These are phyloP conservation scores for Phlogophora meticulosa DNA, from an alignment of 2,888 invertebrate species.

Conservation along the genomic window DNA sequence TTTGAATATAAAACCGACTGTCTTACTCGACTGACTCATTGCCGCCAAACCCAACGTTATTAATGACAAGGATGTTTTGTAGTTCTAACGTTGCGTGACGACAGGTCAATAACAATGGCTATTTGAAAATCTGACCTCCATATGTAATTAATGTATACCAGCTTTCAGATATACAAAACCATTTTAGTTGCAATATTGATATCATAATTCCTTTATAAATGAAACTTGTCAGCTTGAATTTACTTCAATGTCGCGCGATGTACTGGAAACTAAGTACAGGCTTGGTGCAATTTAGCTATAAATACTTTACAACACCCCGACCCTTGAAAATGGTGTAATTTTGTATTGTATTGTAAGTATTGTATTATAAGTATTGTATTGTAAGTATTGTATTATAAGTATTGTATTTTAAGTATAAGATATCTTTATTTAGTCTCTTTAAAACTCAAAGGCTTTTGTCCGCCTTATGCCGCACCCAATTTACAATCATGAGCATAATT, in stretches of 20 bases:
- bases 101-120: not conserved
- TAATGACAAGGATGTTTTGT: slow-evolving; percentile 39
- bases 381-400: no score
- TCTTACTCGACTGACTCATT: slow-evolving; percentile 60
- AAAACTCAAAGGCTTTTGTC: no score
- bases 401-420: no score
- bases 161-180: no score
- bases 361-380: no score
- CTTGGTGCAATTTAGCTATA: not conserved
- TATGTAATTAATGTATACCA: not conserved
- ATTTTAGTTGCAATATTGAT: not conserved
- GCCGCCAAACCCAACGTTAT: slow-evolving; percentile 42
- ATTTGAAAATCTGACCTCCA: not conserved
- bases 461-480: no score
- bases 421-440: no score
- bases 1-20: slow-evolving; percentile 54
- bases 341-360: no score
- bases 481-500: no score
- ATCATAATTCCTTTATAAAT: not conserved
- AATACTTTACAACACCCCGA: no score
- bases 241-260: not conserved
- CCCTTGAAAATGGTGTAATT: no score
- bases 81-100: not conserved
- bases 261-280: slow-evolving; percentile 5
- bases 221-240: not conserved